Percentiles rank a stretch among this genome's conserved stretches.
Evolutionary conservation across 2,888 invertebrate genomes (phyloP).

Genomic region (Eumacrocentrus americanus): DNA sequence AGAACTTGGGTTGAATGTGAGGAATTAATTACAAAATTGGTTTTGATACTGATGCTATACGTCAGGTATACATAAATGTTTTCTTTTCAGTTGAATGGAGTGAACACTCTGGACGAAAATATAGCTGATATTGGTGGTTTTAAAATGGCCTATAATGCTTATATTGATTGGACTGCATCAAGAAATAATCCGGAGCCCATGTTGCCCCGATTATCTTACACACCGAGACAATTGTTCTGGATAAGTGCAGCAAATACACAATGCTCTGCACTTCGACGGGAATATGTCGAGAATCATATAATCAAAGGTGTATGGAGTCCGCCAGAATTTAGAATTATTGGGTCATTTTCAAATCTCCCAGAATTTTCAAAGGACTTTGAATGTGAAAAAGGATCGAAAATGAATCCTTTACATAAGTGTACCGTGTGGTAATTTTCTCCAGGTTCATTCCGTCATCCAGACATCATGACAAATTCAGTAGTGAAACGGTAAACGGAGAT

Average conservation of each 20-base stretch:
- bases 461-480: no score
- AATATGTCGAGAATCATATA: no score
- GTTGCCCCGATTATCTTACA: conserved; percentile 74
- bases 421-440: conserved; percentile 65
- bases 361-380: conserved; percentile 68
- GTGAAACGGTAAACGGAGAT: no score
- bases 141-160: conserved; percentile 85
- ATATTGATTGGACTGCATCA: conserved; percentile 74
- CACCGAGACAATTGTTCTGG: conserved; percentile 68
- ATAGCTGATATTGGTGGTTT: conserved; percentile 93
- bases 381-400: conserved; percentile 64
- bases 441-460: no score
- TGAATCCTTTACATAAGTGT: conserved; percentile 60
- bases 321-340: conserved; percentile 61
- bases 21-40: background rate
- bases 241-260: conserved; percentile 67
- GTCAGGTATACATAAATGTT: background rate
- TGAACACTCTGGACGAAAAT: conserved; percentile 90
- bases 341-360: conserved; percentile 66
- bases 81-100: conserved; percentile 76
- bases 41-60: background rate
- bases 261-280: conserved; percentile 66
- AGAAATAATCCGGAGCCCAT: conserved; percentile 70
- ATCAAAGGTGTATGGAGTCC: no score
- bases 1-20: background rate